Percentiles rank a stretch among this genome's conserved stretches.
Evolutionary conservation across 2,113 vertebrate species (phyloP).

Genomic region (Amphiprion ocellaris): DNA sequence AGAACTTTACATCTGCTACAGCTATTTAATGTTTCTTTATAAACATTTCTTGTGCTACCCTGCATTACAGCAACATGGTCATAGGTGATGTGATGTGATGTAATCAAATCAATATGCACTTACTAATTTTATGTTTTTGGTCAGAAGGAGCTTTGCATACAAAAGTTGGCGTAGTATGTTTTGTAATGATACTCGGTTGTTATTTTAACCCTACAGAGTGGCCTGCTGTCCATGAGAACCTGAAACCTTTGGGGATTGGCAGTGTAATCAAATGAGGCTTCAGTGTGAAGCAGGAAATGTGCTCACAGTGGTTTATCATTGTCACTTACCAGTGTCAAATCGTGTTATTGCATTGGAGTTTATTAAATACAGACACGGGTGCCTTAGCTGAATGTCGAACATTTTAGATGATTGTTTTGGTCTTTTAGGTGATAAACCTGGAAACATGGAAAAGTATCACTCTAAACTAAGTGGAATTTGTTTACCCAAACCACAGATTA

Average conservation of each 20-base stretch:
- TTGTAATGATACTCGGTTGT: too few species aligned
- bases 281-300: not conserved
- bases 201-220: too few species aligned
- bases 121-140: too few species aligned
- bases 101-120: not conserved
- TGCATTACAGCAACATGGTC: not conserved
- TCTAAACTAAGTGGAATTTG: too few species aligned
- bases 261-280: not conserved
- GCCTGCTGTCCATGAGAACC: not conserved
- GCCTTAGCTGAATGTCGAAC: too few species aligned
- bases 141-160: slow-evolving; percentile 16
- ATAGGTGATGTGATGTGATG: not conserved
- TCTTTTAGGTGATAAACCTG: too few species aligned
- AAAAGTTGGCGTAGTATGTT: too few species aligned
- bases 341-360: too few species aligned
- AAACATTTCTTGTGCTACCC: not conserved
- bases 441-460: too few species aligned
- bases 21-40: not conserved
- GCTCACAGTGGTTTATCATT: not conserved
- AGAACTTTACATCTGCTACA: not conserved
- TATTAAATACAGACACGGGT: too few species aligned
- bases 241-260: not conserved
- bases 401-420: too few species aligned
- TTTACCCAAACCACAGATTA: not conserved
- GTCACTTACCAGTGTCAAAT: not conserved